Base-by-base conservation (phyloP, 2,888 invertebrate genomes). In the Prostheceraeus crozeri region DNA sequence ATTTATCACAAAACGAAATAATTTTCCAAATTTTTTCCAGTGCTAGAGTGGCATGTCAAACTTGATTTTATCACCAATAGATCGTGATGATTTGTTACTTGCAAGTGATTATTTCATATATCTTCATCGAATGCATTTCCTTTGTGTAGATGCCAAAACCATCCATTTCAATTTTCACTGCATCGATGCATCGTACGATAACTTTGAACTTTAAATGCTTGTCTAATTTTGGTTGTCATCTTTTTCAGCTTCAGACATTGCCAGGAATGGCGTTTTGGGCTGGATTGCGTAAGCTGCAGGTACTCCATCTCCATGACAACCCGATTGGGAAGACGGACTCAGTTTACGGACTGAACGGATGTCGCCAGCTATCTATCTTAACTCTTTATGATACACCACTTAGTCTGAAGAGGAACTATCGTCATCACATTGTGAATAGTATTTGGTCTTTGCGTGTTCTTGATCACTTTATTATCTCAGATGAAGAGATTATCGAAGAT, bases 401-500 rank as follows among this genome's bases (percentile, higher is more conserved):
- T 21, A 68, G 70, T 60, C 65, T 76, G 35, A 71, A 72, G 64
- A 65, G 68, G 45, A 73, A 72, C 64, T 75, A 75, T 63, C 67
- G 75, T 27, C 75, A 76, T 58, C 73, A 74, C 64, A 71, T 72
- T 2, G 75, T 75, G 45, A 76, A 76, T 67, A 73, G 68, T 57
- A 67, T 76, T 25, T 71, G 70, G 70, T 66, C 71, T 2, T 66
- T 76, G 19, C 72, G 72, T 63, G 74, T 74, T 3, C 64, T 76
- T 11, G 76, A 76, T 60, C 62, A 67, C 40, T 65, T 70, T 64
- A 70, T 76, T 6, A 66, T 76, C 3, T 72, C 74, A 2, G 76
- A 76, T 65, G 74, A 76, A 60, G 76, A 76, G 64, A 74, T 76
- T 48, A 75, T 76, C 58, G 75, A 76, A 63, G 74, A 75, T 67